phyloP scores from a whole-genome alignment of 2,888 invertebrate species.

The Morpho achilles region DNA sequence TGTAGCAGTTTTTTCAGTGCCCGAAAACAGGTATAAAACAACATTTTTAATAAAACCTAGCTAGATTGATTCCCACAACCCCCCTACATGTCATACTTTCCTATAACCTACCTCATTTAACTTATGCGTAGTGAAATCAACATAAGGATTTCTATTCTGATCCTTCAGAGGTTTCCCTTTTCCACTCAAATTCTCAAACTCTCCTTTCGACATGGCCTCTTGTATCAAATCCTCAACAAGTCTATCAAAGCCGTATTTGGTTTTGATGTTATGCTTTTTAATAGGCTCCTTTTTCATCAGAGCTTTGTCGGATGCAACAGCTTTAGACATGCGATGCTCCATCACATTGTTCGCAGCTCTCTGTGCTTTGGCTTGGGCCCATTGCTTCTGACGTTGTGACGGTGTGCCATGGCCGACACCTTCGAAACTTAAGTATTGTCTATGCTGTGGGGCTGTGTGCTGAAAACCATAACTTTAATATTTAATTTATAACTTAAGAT shows the following conservation, averaged over 20 bases:
- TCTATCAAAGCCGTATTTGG: slow-evolving; percentile 90
- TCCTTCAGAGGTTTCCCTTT: slow-evolving; percentile 88
- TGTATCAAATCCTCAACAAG: slow-evolving; percentile 95
- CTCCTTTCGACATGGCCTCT: slow-evolving; percentile 93
- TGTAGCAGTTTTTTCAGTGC: too few species aligned
- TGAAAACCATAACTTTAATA: slow-evolving; percentile 39
- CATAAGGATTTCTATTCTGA: slow-evolving; percentile 88
- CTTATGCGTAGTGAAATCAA: slow-evolving; percentile 93
- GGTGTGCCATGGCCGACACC: slow-evolving; percentile 90
- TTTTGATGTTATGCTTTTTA: slow-evolving; percentile 84
- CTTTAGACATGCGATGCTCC: slow-evolving; percentile 82
- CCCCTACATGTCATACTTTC: too few species aligned
- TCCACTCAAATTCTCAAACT: slow-evolving; percentile 91
- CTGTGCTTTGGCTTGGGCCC: slow-evolving; percentile 82
- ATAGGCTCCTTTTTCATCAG: slow-evolving; percentile 82
- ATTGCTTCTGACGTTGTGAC: slow-evolving; percentile 88
- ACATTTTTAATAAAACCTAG: too few species aligned
- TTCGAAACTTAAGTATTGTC: slow-evolving; percentile 89
- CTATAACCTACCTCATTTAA: slow-evolving; percentile 85
- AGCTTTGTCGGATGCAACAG: slow-evolving; percentile 80
- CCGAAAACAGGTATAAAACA: too few species aligned
- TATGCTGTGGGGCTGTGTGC: slow-evolving; percentile 94
- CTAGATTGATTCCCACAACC: too few species aligned
- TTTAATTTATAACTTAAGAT: too few species aligned
- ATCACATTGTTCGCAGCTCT: slow-evolving; percentile 83